phyloP scores from a whole-genome alignment of 2,888 invertebrate species.

The Oscheius sp. region DNA sequence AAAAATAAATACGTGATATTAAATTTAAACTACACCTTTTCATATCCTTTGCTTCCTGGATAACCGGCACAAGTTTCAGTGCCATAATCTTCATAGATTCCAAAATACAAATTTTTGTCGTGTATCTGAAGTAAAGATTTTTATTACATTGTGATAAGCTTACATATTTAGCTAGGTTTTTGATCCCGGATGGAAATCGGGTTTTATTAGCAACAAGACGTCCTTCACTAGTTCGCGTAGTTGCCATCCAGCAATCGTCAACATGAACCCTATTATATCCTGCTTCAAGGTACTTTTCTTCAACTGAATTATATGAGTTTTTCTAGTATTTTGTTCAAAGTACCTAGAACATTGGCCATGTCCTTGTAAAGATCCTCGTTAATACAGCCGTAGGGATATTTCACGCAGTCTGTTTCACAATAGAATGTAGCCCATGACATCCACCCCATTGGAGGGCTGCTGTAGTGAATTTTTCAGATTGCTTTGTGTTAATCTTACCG shows the following conservation, averaged over 20 bases:
- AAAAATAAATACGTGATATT: too few relatives aligned
- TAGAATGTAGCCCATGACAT: conserved; percentile 64
- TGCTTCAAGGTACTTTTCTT: conserved; percentile 49
- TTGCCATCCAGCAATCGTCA: conserved; percentile 70
- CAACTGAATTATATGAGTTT: too few relatives aligned
- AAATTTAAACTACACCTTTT: conserved; percentile 70
- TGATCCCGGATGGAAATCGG: conserved; percentile 62
- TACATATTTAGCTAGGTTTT: conserved; percentile 56
- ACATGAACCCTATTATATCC: conserved; percentile 67
- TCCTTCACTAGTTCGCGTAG: conserved; percentile 42
- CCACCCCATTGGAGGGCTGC: conserved; percentile 22
- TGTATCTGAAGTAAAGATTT: conserved; percentile 14
- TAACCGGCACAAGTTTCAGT: conserved; percentile 95
- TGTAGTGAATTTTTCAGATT: neutral
- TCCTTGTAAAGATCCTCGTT: conserved; percentile 65
- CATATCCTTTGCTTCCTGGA: conserved; percentile 87
- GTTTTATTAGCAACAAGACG: conserved; percentile 48
- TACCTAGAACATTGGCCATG: conserved; percentile 55
- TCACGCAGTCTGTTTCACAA: conserved; percentile 62
- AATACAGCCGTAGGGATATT: conserved; percentile 62
- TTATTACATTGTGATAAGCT: neutral
- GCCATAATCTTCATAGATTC: conserved; percentile 96
- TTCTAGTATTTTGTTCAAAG: too few relatives aligned
- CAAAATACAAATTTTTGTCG: conserved; percentile 80
- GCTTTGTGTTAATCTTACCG: neutral